phyloP scores from a whole-genome alignment of 2,797 vertebrate genomes.

The Ceyx erithaca region DNA sequence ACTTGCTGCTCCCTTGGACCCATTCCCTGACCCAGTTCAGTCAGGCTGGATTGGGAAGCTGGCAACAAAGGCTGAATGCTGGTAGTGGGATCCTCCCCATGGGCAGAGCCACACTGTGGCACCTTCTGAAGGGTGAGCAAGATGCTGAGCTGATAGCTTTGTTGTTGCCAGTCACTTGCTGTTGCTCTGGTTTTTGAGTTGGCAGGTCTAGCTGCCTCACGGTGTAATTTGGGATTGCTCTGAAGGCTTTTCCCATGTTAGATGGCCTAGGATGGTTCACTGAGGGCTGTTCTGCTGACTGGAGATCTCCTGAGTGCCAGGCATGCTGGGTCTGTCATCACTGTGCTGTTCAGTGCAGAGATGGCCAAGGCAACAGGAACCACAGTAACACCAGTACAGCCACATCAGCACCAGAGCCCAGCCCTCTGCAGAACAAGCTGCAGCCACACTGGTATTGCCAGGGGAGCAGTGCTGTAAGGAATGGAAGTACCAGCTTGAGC shows the following conservation, averaged over 20 bases:
- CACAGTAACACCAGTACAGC: fast-evolving
- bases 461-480: not conserved
- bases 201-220: not conserved
- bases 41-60: not conserved
- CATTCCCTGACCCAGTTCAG: not conserved
- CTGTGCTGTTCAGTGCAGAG: not conserved
- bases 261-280: not conserved
- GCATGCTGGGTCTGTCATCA: not conserved
- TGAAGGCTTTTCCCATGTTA: not conserved
- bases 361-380: not conserved
- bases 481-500: not conserved
- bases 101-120: not conserved
- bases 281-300: not conserved
- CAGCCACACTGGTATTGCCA: not conserved
- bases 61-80: not conserved
- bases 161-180: not conserved
- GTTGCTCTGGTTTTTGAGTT: not conserved
- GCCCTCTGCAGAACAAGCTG: not conserved
- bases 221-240: not conserved
- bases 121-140: not conserved
- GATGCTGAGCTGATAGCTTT: not conserved
- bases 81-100: not conserved
- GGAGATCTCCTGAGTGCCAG: not conserved
- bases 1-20: not conserved
- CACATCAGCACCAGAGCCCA: not conserved